Evolutionary conservation across 1,140 invertebrate genomes (phyloP), one percentile per base, ranked within the genome.

Genomic region (Aphidius ervi): DNA sequence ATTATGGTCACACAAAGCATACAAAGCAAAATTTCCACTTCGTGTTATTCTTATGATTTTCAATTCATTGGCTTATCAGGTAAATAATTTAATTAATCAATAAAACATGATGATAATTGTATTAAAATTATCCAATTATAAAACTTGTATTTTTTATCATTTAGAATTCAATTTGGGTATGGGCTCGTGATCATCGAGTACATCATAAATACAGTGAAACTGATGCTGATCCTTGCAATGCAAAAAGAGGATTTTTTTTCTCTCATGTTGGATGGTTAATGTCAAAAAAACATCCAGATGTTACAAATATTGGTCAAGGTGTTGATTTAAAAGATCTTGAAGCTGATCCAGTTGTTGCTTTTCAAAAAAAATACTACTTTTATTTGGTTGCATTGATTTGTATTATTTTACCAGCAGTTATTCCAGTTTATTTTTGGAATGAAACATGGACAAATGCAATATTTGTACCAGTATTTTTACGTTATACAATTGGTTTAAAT

Each of bases 181-280:
- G 87, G 87, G 86, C 88, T 3, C 76, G 86, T 31, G 93, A 95
- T 75, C 93, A 96, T 77, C 82, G 93, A 7, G 87, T 94, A 1
- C 94, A 97, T 71, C 94, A 97, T 74, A 95, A 95, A 73, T 93
- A 85, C 77, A 89, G 88, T 0, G 94, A 97, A 70, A 94, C 93
- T 0, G 86, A 92, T 69, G 93, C 92, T 0, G 94, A 97, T 79
- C 94, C 94, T 0, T 92, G 95, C 71, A 92, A 95, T 71, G 87
- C 87, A 6, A 87, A 86, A 47, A 82, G 93, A 10, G 94, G 94
- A 0, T 94, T 96, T 77, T 96, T 95, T 79, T 97, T 95, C 76
- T 81, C 93, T 0, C 94, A 96, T 68, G 86, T 95, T 41, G 94
- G 94, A 2, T 97, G 93, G 94, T 80, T 97, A 65, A 85, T 91